phyloP scores from a whole-genome alignment of 2,113 vertebrate species.

The Geococcyx californianus region DNA sequence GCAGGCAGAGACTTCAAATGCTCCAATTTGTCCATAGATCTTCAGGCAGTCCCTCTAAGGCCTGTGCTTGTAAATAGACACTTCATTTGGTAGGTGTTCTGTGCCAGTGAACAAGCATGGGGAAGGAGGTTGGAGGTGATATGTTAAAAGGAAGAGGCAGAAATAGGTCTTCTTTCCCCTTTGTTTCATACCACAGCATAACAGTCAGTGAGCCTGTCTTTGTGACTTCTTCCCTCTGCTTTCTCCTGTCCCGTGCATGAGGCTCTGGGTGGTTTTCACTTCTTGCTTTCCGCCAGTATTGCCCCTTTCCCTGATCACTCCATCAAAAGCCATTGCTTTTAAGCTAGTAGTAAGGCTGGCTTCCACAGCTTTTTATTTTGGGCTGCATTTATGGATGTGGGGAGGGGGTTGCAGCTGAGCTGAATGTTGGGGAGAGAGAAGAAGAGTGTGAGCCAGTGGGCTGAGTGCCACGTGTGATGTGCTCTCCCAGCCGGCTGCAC shows the following conservation, averaged over 20 bases:
- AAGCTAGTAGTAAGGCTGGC: not conserved
- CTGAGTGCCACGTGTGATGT: not conserved
- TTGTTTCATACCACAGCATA: fast-evolving
- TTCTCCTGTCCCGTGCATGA: not conserved
- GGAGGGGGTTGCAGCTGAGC: not conserved
- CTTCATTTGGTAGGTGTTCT: not conserved
- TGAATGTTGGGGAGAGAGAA: not conserved
- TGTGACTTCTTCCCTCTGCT: not conserved
- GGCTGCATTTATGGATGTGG: not conserved
- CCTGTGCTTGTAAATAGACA: not conserved
- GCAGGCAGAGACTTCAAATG: not conserved
- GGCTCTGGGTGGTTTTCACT: not conserved
- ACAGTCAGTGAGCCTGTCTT: not conserved
- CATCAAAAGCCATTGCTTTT: not conserved
- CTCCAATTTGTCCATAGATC: not conserved
- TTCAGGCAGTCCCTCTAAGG: not conserved
- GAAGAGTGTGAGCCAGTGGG: not conserved
- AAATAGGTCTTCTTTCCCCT: not conserved
- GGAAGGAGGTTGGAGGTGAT: not conserved
- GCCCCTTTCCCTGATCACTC: not conserved
- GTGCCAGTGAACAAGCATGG: fast-evolving
- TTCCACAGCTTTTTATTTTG: not conserved
- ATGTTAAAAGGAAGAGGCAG: not conserved
- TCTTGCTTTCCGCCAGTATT: not conserved
- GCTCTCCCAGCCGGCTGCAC: not conserved